These are phyloP conservation scores for Triplophysa yarkandensis DNA, from an alignment of 2,797 vertebrate species.

Conservation along the genomic window DNA sequence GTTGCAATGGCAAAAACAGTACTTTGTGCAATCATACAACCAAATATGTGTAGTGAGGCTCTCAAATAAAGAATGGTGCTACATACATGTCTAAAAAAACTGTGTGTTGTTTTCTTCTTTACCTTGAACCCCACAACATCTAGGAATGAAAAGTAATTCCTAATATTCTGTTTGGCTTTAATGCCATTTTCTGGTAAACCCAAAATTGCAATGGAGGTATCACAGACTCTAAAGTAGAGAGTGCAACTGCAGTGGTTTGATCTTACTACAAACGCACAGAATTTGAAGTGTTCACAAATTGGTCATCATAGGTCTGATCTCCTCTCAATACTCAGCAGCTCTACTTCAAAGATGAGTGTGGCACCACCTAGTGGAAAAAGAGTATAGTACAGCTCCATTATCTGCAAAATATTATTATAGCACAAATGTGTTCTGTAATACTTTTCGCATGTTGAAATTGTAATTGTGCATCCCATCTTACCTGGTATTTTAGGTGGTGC, in stretches of 20 bases:
- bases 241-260: slow-evolving; percentile 18
- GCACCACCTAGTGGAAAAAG: slow-evolving; percentile 77
- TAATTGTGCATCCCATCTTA: slow-evolving; percentile 51
- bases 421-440: neutral
- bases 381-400: neutral
- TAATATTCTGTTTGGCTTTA: neutral
- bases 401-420: neutral
- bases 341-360: slow-evolving; percentile 90
- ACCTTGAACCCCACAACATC: neutral
- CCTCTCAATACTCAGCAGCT: slow-evolving; percentile 85
- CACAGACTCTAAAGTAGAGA: slow-evolving; percentile 7
- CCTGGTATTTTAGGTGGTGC: slow-evolving; percentile 90
- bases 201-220: neutral
- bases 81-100: slow-evolving; percentile 35
- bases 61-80: slow-evolving; percentile 61
- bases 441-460: neutral
- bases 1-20: slow-evolving; percentile 51
- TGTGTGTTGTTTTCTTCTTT: neutral
- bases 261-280: neutral
- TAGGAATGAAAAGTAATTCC: neutral
- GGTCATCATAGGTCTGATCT: slow-evolving; percentile 78
- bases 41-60: slow-evolving; percentile 54
- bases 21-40: slow-evolving; percentile 56
- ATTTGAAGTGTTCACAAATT: slow-evolving; percentile 9
- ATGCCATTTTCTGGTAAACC: neutral